Evolutionary conservation across 2,888 invertebrate genomes (phyloP).

Genomic region (Andrena fulva): DNA sequence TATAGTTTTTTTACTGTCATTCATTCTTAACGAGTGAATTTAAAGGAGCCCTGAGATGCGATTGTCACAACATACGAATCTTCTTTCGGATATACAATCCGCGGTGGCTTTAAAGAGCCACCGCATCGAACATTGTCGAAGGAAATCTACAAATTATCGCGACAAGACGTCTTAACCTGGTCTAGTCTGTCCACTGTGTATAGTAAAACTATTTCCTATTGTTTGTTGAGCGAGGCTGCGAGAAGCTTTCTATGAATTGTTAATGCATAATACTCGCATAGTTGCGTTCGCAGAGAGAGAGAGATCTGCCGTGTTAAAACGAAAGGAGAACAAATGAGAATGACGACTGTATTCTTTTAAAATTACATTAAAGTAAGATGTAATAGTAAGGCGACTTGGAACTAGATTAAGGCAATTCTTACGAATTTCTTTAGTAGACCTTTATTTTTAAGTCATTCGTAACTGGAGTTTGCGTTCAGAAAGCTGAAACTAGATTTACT

Average conservation of each 20-base stretch:
- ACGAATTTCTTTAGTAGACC: slow-evolving; percentile 21
- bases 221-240: slow-evolving; percentile 53
- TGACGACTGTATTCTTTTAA: slow-evolving; percentile 44
- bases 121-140: slow-evolving; percentile 28
- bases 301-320: slow-evolving; percentile 35
- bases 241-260: slow-evolving; percentile 66
- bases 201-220: slow-evolving; percentile 67
- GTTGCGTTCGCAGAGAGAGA: slow-evolving; percentile 40
- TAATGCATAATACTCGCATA: slow-evolving; percentile 58
- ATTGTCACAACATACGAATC: slow-evolving; percentile 36
- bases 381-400: slow-evolving; percentile 15
- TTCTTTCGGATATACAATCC: slow-evolving; percentile 17
- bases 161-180: slow-evolving; percentile 56
- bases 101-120: slow-evolving; percentile 23
- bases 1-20: slow-evolving; percentile 68
- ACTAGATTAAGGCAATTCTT: slow-evolving; percentile 20
- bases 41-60: slow-evolving; percentile 31
- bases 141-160: slow-evolving; percentile 33
- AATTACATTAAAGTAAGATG: slow-evolving; percentile 15
- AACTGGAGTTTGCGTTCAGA: slow-evolving; percentile 13
- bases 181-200: slow-evolving; percentile 78
- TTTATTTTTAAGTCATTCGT: slow-evolving; percentile 30
- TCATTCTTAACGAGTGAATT: slow-evolving; percentile 41
- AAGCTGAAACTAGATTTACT: slow-evolving; percentile 5
- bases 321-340: not conserved